These are phyloP conservation scores for Staurois parvus DNA, from an alignment of 2,797 vertebrate genomes.

Conservation along the genomic window DNA sequence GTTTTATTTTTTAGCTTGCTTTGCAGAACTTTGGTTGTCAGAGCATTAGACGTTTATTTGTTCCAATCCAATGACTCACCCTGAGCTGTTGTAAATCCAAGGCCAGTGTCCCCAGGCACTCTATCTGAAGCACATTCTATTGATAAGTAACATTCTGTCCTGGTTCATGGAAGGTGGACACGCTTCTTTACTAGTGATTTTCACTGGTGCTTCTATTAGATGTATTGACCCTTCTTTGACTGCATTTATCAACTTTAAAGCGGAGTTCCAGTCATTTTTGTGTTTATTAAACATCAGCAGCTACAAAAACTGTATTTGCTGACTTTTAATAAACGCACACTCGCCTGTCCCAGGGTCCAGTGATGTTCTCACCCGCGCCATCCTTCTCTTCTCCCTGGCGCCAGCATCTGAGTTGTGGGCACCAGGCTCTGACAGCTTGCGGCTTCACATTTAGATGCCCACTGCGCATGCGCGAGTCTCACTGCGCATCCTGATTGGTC, in stretches of 20 bases:
- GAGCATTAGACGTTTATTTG: background rate
- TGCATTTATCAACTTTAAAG: background rate
- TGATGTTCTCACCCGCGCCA: too few relatives aligned
- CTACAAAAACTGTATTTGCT: too few relatives aligned
- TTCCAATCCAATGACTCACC: background rate
- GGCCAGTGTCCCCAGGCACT: constrained; percentile 4
- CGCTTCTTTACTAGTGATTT: background rate
- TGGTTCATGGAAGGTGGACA: background rate
- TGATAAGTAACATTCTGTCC: background rate
- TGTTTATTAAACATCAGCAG: too few relatives aligned
- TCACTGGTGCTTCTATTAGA: background rate
- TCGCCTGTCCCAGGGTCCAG: too few relatives aligned
- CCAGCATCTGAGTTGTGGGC: too few relatives aligned
- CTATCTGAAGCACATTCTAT: constrained; percentile 2
- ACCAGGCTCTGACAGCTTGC: too few relatives aligned
- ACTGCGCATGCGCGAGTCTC: too few relatives aligned
- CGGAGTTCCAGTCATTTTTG: too few relatives aligned
- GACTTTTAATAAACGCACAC: too few relatives aligned
- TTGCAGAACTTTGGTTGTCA: background rate
- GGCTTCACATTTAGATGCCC: too few relatives aligned
- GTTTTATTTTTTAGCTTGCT: background rate
- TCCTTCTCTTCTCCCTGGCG: too few relatives aligned
- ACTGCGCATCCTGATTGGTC: too few relatives aligned
- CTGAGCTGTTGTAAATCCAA: background rate
- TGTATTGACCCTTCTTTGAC: background rate